Conservation (phyloP, 2,113 vertebrate genomes). For the Spea bombifrons region DNA sequence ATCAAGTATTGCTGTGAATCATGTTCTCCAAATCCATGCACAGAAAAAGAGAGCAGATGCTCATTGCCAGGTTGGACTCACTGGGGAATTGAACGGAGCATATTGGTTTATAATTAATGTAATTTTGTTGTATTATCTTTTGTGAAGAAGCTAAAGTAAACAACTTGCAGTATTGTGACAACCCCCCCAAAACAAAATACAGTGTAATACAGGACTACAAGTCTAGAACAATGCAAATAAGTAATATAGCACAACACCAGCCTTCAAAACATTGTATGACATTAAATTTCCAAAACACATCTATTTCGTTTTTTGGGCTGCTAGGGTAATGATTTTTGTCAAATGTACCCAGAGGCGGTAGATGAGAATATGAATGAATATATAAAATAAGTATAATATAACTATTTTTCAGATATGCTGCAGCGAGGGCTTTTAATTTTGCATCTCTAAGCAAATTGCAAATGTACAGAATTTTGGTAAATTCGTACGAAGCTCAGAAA, state of each 20-base stretch:
- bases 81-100: conserved; percentile 86
- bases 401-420: too few relatives aligned
- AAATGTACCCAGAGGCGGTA: too few relatives aligned
- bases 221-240: conserved; percentile 40
- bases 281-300: too few relatives aligned
- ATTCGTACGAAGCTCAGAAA: too few relatives aligned
- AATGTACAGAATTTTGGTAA: too few relatives aligned
- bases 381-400: too few relatives aligned
- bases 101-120: conserved; percentile 99
- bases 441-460: too few relatives aligned
- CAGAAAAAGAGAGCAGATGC: conserved; percentile 91
- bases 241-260: conserved; percentile 22
- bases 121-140: conserved; percentile 95
- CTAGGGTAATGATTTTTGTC: too few relatives aligned
- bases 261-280: background rate
- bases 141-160: conserved; percentile 85
- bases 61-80: conserved; percentile 84
- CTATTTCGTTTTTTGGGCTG: too few relatives aligned
- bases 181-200: conserved; percentile 57
- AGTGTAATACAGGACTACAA: conserved; percentile 34
- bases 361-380: too few relatives aligned
- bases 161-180: conserved; percentile 72
- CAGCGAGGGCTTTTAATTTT: too few relatives aligned
- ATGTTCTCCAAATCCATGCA: conserved; percentile 78
- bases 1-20: conserved; percentile 81